Evolutionary conservation across 2,113 vertebrate genomes (phyloP).

Genomic region (Ictidomys tridecemlineatus): DNA sequence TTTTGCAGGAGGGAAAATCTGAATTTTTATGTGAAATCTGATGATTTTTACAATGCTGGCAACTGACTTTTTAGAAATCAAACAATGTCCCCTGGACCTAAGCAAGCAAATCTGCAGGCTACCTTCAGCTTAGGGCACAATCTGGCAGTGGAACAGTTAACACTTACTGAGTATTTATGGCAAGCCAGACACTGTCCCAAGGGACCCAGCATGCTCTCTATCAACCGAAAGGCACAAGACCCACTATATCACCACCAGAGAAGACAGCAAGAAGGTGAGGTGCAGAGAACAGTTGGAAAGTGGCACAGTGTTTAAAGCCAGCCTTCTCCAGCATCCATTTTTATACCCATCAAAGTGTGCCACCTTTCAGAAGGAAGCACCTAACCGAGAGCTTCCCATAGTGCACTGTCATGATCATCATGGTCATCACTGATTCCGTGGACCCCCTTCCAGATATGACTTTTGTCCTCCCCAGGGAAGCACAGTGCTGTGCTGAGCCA

Average conservation of each 20-base stretch:
- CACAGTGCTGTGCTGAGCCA: fast-evolving
- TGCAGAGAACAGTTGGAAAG: neutral
- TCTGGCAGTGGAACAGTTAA: neutral
- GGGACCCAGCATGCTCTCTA: neutral
- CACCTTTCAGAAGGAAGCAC: neutral
- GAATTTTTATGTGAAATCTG: neutral
- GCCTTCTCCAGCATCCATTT: fast-evolving
- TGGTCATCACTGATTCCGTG: neutral
- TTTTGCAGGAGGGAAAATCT: neutral
- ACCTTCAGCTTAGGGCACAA: neutral
- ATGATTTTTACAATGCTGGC: neutral
- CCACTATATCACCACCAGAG: fast-evolving
- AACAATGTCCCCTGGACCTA: neutral
- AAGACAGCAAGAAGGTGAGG: neutral
- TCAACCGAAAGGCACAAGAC: neutral
- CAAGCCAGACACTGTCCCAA: neutral
- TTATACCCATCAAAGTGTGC: neutral
- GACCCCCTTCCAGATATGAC: neutral
- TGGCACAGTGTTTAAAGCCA: neutral
- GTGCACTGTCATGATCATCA: too few relatives aligned
- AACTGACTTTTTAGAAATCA: neutral
- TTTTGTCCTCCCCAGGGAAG: neutral
- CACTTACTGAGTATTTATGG: neutral
- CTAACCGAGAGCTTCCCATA: neutral
- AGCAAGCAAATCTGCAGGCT: neutral